Conservation (phyloP, 1,140 invertebrate genomes). For the Conus ventricosus region DNA sequence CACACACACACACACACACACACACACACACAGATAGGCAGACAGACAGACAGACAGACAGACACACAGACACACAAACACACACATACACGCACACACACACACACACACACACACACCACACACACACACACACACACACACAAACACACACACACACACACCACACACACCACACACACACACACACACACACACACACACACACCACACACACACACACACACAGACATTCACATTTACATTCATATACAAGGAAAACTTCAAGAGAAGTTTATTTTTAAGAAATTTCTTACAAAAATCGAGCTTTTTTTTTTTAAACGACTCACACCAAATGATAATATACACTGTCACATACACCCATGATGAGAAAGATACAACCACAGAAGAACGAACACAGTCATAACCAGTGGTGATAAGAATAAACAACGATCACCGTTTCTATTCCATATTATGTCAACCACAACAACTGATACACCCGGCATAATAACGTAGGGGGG, state of each 20-base stretch:
- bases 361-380: neutral
- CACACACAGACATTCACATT: neutral
- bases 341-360: neutral
- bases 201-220: neutral
- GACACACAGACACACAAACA: neutral
- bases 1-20: neutral
- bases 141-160: neutral
- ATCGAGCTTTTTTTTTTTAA: neutral
- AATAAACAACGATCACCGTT: neutral
- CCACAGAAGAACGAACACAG: neutral
- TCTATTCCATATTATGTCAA: neutral
- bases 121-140: neutral
- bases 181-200: neutral
- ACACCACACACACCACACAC: neutral
- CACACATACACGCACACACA: neutral
- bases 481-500: neutral
- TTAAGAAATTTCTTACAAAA: slow-evolving; percentile 9
- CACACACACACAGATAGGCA: neutral
- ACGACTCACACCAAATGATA: slow-evolving; percentile 6
- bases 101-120: neutral
- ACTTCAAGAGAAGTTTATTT: slow-evolving; percentile 8
- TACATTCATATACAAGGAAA: neutral
- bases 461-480: neutral
- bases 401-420: neutral
- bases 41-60: too few species aligned